Evolutionary conservation across 2,797 vertebrate genomes (phyloP).

Genomic region (Botia kubotai): DNA sequence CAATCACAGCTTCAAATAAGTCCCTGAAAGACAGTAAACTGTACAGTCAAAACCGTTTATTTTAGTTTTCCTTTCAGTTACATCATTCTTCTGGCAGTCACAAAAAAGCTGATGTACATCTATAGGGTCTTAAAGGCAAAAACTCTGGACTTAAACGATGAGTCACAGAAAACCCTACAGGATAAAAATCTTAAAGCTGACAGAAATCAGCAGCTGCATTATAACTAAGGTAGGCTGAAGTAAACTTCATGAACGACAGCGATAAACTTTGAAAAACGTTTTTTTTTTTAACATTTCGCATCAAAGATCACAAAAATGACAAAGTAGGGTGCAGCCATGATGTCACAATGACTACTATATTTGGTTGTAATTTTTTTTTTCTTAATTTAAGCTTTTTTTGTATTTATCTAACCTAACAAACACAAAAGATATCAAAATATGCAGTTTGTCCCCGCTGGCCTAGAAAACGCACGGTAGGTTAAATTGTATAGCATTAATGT

Average conservation of each 20-base stretch:
- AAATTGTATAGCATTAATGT: not conserved
- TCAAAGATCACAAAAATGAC: not conserved
- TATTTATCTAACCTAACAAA: slow-evolving; percentile 2
- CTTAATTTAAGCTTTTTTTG: not conserved
- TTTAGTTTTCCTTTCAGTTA: slow-evolving; percentile 34
- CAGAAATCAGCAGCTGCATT: not conserved
- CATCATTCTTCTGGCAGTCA: slow-evolving; percentile 21
- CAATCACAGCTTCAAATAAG: not conserved
- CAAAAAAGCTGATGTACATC: slow-evolving; percentile 45
- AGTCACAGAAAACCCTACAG: not conserved
- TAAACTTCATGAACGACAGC: not conserved
- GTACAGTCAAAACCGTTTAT: slow-evolving; percentile 50
- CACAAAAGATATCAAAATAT: not conserved
- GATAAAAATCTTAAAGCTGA: not conserved
- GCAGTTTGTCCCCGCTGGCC: not conserved
- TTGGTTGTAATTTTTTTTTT: slow-evolving; percentile 13
- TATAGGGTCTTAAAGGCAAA: slow-evolving; percentile 34
- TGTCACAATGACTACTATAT: slow-evolving; percentile 10
- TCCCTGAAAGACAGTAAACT: not conserved
- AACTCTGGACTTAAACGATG: not conserved
- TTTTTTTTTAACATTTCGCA: not conserved
- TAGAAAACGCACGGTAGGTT: not conserved
- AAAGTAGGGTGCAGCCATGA: slow-evolving; percentile 1
- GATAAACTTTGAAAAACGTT: not conserved
- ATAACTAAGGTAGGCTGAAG: slow-evolving; percentile 1